Evolutionary conservation across 2,113 vertebrate species (phyloP), one percentile per base, ranked within the genome.

Genomic region (Paedocypris sp.): DNA sequence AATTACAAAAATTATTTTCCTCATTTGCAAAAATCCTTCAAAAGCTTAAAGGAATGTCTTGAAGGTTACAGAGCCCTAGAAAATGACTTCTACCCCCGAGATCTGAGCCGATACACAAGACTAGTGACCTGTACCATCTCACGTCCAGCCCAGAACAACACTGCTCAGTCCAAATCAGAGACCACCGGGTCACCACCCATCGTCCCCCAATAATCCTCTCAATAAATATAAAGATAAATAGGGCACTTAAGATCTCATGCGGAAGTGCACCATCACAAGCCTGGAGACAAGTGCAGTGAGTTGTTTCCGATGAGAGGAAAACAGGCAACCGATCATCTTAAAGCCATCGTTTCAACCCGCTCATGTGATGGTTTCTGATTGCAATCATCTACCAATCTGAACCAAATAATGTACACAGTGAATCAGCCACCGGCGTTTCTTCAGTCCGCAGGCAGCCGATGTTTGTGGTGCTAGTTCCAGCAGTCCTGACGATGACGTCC

Each of bases 211-310:
- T 15, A 51, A 57, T 41, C 43, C 32, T 42, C 38, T 67, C 16
- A 67, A 67, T 50, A 67, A 71, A 67, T 71, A 53, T n/a, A 71
- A 57, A 61, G 39, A 68, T 65, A 68, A 72, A 72, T 62, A 68
- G 70, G 62, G 60, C 70, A 68, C 70, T 65, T 62, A 45, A 20
- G 56, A 35, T 23, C 25, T 71, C 25, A 57, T 16, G 43, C 64
- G 64, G n/a, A 68, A 72, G 56, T 65, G 32, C 7, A 32, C 47
- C 32, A 28, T 25, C 50, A 45, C 15, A 42, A 49, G n/a, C 36
- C 38, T 49, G 47, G 56, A 45, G 61, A 50, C 38, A 23, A 26
- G 11, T 36, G 12, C 47, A 45, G 26, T 6, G 43, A 28, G 49
- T 47, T 36, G 25, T 38, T 41, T 66, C 43, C 33, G 22, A 58